Percentiles rank a stretch among this genome's conserved stretches.
Evolutionary conservation across 2,888 invertebrate genomes (phyloP).

Genomic region (Phragmatobia fuliginosa): DNA sequence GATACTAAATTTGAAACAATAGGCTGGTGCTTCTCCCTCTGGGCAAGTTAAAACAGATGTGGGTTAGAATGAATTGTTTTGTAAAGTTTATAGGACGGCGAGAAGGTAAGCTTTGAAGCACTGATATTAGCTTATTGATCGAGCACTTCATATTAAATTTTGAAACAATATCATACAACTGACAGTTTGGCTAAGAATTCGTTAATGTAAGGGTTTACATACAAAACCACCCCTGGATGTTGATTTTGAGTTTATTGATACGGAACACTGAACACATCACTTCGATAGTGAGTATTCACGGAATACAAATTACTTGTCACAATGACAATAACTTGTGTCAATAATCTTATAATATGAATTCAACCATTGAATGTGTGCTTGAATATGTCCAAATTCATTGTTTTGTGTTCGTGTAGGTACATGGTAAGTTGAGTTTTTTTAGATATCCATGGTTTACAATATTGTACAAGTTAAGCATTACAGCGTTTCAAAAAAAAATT

Average conservation of each 20-base stretch:
- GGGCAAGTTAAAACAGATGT: slow-evolving; percentile 17
- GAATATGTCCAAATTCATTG: too few species aligned
- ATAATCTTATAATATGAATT: neutral
- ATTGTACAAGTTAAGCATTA: too few species aligned
- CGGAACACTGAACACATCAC: neutral
- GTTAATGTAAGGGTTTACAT: neutral
- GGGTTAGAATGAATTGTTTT: slow-evolving; percentile 18
- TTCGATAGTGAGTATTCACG: neutral
- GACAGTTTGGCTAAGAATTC: neutral
- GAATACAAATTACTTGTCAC: neutral
- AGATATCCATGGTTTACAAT: too few species aligned
- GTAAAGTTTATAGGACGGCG: neutral
- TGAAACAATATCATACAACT: neutral
- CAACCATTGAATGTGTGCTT: neutral
- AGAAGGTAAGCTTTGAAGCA: slow-evolving; percentile 4
- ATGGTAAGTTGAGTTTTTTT: too few species aligned
- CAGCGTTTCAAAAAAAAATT: too few species aligned
- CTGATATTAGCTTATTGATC: slow-evolving; percentile 1
- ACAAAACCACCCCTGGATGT: neutral
- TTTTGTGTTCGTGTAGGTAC: too few species aligned
- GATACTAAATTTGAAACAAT: slow-evolving; percentile 15
- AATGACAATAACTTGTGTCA: neutral
- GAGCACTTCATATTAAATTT: neutral
- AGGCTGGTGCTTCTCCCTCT: slow-evolving; percentile 11
- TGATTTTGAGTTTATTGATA: neutral